Evolutionary conservation across 2,888 invertebrate species (phyloP).

Genomic region (Macrophya annulata): DNA sequence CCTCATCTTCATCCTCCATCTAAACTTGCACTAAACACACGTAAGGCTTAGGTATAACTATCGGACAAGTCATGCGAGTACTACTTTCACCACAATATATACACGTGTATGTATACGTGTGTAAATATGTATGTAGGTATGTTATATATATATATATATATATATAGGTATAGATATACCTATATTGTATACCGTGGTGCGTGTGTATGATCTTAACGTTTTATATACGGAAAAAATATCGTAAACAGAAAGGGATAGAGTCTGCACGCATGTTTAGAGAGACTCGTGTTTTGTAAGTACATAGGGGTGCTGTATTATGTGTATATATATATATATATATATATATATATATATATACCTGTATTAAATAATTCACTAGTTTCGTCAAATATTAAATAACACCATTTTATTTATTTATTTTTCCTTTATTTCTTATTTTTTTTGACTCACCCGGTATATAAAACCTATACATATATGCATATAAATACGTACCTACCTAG

Average conservation of each 20-base stretch:
- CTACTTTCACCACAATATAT: neutral
- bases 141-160: neutral
- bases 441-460: neutral
- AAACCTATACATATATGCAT: no score
- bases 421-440: neutral
- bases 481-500: no score
- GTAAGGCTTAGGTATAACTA: neutral
- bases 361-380: neutral
- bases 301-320: no score
- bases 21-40: neutral
- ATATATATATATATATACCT: neutral
- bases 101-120: neutral
- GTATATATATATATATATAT: no score
- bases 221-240: neutral
- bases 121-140: neutral
- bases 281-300: no score
- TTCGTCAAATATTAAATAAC: conserved; percentile 4
- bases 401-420: neutral
- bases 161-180: no score
- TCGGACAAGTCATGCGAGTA: neutral
- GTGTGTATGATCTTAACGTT: neutral
- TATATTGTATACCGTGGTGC: neutral
- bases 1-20: neutral
- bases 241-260: conserved; percentile 8
- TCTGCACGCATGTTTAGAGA: neutral